phyloP scores from a whole-genome alignment of 2,113 vertebrate genomes.

The Cacatua alba region DNA sequence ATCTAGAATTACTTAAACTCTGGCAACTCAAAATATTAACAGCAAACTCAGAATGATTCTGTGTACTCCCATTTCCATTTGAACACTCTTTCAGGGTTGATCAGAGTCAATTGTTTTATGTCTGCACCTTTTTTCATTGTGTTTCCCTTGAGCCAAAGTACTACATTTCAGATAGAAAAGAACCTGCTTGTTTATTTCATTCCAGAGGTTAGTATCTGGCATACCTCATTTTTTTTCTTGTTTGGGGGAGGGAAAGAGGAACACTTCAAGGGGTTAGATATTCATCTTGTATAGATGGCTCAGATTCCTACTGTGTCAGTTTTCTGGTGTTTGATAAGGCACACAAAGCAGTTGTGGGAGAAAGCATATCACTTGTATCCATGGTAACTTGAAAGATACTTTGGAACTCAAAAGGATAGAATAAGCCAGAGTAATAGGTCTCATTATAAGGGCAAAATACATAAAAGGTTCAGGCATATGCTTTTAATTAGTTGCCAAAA shows the following conservation, averaged over 20 bases:
- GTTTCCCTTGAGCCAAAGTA: not conserved
- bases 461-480: constrained; percentile 74
- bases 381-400: constrained; percentile 79
- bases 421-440: constrained; percentile 76
- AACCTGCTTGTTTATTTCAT: not conserved
- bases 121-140: not conserved
- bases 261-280: constrained; percentile 32
- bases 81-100: not conserved
- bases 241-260: not conserved
- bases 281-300: constrained; percentile 45
- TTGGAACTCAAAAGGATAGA: constrained; percentile 74
- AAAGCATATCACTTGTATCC: constrained; percentile 78
- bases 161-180: not conserved
- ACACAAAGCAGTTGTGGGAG: constrained; percentile 74
- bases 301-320: constrained; percentile 68
- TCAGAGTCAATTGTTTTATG: not conserved
- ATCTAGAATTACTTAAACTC: not conserved
- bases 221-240: not conserved
- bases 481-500: constrained; percentile 79
- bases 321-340: constrained; percentile 75
- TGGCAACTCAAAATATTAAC: not conserved
- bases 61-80: not conserved
- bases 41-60: not conserved
- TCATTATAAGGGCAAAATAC: constrained; percentile 80
- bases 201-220: not conserved